A percentile compares a stretch with the other conserved stretches of the same genome.
phyloP scores from a whole-genome alignment of 1,140 invertebrate genomes.

The Diachasmimorpha longicaudata region DNA sequence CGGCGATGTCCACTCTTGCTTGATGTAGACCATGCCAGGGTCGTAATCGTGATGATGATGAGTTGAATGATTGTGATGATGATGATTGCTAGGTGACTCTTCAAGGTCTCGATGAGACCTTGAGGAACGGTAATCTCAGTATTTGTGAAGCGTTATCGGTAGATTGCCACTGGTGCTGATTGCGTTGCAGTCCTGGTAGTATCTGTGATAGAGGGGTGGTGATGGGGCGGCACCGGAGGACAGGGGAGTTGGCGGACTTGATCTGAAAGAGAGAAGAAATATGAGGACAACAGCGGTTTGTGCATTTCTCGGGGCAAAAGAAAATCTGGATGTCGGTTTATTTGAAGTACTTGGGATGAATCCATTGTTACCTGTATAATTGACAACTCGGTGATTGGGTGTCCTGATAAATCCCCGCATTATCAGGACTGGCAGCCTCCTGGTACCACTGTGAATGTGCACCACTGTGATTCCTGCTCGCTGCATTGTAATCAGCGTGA shows the following conservation, averaged over 20 bases:
- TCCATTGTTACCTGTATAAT: constrained; percentile 49
- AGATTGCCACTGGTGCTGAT: constrained; percentile 59
- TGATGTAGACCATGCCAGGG: constrained; percentile 55
- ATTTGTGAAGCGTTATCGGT: constrained; percentile 60
- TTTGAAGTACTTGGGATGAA: too few relatives aligned
- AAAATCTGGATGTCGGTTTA: too few relatives aligned
- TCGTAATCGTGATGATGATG: constrained; percentile 35
- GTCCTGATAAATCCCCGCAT: constrained; percentile 57
- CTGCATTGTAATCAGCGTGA: constrained; percentile 55
- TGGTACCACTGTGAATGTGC: constrained; percentile 57
- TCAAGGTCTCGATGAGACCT: constrained; percentile 53
- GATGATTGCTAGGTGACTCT: constrained; percentile 23
- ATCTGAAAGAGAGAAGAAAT: constrained; percentile 40
- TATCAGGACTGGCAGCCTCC: constrained; percentile 55
- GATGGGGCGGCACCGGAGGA: constrained; percentile 56
- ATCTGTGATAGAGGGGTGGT: constrained; percentile 57
- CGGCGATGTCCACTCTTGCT: constrained; percentile 56
- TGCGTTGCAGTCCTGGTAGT: constrained; percentile 60
- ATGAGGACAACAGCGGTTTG: constrained; percentile 22
- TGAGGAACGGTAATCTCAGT: constrained; percentile 63
- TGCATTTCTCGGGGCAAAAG: too few relatives aligned
- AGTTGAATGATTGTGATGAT: constrained; percentile 14
- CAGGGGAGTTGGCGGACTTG: constrained; percentile 57
- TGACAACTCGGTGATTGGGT: constrained; percentile 58
- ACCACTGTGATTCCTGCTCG: constrained; percentile 42